A percentile compares a stretch with the other conserved stretches of the same genome.
phyloP scores from a whole-genome alignment of 2,797 vertebrate species.

The Percopsis omiscomaycus region DNA sequence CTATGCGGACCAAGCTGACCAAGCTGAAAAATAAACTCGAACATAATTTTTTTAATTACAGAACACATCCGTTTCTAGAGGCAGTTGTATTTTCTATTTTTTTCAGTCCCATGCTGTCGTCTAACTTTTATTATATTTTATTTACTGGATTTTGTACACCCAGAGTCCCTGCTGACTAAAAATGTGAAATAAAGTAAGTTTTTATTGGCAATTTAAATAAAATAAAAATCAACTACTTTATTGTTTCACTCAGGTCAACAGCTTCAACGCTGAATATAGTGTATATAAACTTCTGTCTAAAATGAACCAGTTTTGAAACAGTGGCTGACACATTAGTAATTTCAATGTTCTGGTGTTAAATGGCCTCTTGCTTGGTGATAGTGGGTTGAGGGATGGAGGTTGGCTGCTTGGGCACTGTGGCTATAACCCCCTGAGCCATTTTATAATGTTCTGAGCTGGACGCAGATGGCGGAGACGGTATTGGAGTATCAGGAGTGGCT shows the following conservation, averaged over 20 bases:
- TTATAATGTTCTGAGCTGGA: conserved; percentile 96
- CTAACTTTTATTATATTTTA: neutral
- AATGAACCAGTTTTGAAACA: conserved; percentile 46
- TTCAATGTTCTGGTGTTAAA: conserved; percentile 69
- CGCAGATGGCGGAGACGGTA: conserved; percentile 91
- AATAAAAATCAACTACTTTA: conserved; percentile 35
- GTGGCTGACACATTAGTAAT: conserved; percentile 10
- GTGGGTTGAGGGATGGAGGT: conserved; percentile 88
- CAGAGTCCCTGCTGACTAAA: conserved; percentile 41
- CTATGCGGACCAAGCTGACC: conserved; percentile 28
- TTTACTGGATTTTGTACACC: conserved; percentile 26
- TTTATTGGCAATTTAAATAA: conserved; percentile 30
- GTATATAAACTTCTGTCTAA: conserved; percentile 38
- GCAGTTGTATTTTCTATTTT: neutral
- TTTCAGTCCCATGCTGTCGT: neutral
- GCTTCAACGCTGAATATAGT: conserved; percentile 42
- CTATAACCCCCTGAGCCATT: conserved; percentile 89
- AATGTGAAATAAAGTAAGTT: conserved; percentile 31
- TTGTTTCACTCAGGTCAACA: conserved; percentile 52
- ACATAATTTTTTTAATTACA: conserved; percentile 20
- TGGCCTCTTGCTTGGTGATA: conserved; percentile 97
- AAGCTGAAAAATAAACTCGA: conserved; percentile 41
- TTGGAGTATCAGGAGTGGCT: conserved; percentile 98
- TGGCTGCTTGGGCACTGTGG: conserved; percentile 89
- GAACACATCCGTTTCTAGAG: conserved; percentile 27